Base-by-base conservation (phyloP, 2,888 invertebrate genomes). In the Neoascia interrupta region DNA sequence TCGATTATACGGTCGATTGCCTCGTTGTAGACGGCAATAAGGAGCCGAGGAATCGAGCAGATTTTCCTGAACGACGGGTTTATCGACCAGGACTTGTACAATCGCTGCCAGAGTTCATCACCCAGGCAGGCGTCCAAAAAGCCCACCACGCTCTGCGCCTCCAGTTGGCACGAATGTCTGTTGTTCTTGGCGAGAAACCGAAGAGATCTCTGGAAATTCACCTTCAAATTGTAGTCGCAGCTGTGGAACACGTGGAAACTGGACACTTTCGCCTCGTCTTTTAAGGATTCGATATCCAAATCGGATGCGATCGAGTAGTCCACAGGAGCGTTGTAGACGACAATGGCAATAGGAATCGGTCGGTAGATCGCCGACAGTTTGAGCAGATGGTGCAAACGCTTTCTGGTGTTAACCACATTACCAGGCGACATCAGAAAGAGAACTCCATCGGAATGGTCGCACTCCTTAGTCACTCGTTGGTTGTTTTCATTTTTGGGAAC, bases 21-120 rank as follows among this genome's bases (percentile, higher is more conserved):
- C 82, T 91, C 90, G 84, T 95, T 95, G 84, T 93, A 94, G 47
- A 94, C 88, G 54, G 89, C 87, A 10, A 93, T 90, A 4, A 93
- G 89, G 41, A 83, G 91, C 90, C 83, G 90, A 86, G 54, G 94
- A 6, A 83, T 69, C 1, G 54, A 76, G 15, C 84, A 85, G 84
- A 89, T 87, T 84, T 88, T 84, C 64, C 88, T 23, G 85, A 87
- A 84, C 80, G 89, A 82, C 74, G 85, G 82, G 85, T 88, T 83
- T 10, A 60, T 75, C 3, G 60, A 28, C 10, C 81, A 76, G 1
- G 86, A 84, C 10, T 81, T 64, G 0, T 87, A 88, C 34, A 93
- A 88, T 81, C 90, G 90, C 66, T 90, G 90, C 91, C 92, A 93
- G 80, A 93, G 89, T 86, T 92, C 92, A 66, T 91, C 90, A 3